Evolutionary conservation across 1,140 invertebrate genomes (phyloP).

Genomic region (Tetraneura akinire): DNA sequence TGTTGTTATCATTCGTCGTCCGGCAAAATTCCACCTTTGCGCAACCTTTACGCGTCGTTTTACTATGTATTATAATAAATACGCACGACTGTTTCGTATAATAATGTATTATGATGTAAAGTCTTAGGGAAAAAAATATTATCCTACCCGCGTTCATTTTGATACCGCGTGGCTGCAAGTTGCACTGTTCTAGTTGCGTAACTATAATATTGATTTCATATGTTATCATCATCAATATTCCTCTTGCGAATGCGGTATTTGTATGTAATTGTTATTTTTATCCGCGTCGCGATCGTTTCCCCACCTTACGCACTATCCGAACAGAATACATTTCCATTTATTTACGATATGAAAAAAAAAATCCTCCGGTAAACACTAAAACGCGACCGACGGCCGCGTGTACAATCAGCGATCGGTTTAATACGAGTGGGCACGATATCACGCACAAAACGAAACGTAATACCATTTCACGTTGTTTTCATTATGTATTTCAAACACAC

Average conservation of each 20-base stretch:
- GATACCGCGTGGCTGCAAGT: too few species aligned
- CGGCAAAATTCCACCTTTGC: too few species aligned
- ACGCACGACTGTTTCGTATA: neutral
- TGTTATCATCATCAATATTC: too few species aligned
- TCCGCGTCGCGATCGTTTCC: neutral
- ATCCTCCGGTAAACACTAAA: neutral
- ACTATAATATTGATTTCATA: too few species aligned
- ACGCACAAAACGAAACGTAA: conserved; percentile 11
- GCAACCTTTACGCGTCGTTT: too few species aligned
- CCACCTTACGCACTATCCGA: neutral
- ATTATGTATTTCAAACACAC: conserved; percentile 19
- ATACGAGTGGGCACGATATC: conserved; percentile 11
- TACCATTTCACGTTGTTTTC: conserved; percentile 37
- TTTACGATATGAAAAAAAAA: neutral
- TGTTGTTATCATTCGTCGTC: too few species aligned
- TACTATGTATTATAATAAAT: too few species aligned
- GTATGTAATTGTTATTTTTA: neutral
- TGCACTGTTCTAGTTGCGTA: too few species aligned
- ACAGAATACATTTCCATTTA: neutral
- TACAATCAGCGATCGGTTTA: neutral
- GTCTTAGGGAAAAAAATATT: neutral
- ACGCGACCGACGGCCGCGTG: too few species aligned
- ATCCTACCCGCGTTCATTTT: neutral
- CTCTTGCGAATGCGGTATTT: neutral
- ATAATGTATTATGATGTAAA: too few species aligned